Evolutionary conservation across 2,888 invertebrate species (phyloP).

Genomic region (Emmelina monodactyla): DNA sequence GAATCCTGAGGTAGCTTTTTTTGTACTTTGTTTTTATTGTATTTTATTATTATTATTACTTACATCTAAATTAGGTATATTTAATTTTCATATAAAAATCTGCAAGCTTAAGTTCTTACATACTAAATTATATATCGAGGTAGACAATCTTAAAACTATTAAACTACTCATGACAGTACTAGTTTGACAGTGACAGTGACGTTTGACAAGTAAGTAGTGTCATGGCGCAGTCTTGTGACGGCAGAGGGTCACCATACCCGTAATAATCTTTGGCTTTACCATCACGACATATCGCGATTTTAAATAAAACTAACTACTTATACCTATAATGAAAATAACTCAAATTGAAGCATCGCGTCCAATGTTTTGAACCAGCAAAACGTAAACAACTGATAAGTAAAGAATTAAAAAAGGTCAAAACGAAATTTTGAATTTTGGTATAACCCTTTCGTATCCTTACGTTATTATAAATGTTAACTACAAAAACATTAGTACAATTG

Average conservation of each 20-base stretch:
- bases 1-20: constrained; percentile 64
- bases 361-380: constrained; percentile 8
- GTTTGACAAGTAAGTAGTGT: constrained; percentile 33
- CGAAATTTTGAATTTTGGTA: no score
- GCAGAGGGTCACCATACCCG: constrained; percentile 67
- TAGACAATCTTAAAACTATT: constrained; percentile 57
- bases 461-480: no score
- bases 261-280: constrained; percentile 67
- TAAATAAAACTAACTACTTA: constrained; percentile 29
- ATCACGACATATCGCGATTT: constrained; percentile 63
- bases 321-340: constrained; percentile 17
- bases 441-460: no score
- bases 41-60: constrained; percentile 41
- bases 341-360: constrained; percentile 10
- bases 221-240: constrained; percentile 52
- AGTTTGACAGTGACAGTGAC: constrained; percentile 12
- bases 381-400: no score
- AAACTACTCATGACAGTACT: constrained; percentile 14
- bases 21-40: constrained; percentile 63
- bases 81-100: constrained; percentile 60
- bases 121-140: constrained; percentile 59
- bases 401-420: no score
- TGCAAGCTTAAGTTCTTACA: constrained; percentile 47
- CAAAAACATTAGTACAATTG: no score
- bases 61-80: constrained; percentile 47